A percentile compares a stretch with the other conserved stretches of the same genome.
These are phyloP conservation scores for Ochropleura leucogaster DNA, from an alignment of 2,888 invertebrate genomes.

Conservation along the genomic window DNA sequence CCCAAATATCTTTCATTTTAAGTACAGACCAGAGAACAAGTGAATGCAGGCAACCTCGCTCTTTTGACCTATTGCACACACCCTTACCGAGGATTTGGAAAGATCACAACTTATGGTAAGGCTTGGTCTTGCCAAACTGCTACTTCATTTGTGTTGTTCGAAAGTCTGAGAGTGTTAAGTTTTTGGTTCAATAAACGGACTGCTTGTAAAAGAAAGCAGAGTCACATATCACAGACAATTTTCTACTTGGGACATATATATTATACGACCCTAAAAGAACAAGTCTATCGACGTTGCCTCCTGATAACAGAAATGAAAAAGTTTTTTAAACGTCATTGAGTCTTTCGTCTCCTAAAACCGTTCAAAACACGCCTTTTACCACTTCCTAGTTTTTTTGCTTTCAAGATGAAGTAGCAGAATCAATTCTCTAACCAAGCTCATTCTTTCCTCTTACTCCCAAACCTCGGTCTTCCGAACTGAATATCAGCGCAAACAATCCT, in stretches of 20 bases:
- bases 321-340: not conserved
- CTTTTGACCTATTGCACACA: constrained; percentile 71
- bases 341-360: not conserved
- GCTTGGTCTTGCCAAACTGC: constrained; percentile 21
- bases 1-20: constrained; percentile 31
- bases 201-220: not conserved
- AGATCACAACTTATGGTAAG: constrained; percentile 51
- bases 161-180: not conserved
- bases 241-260: too few relatives aligned
- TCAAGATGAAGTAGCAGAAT: not conserved
- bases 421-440: not conserved
- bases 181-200: not conserved
- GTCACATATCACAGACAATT: too few relatives aligned
- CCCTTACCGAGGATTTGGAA: constrained; percentile 45
- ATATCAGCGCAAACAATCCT: not conserved
- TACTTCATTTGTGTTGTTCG: constrained; percentile 6
- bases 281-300: not conserved
- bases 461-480: not conserved
- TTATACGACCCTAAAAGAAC: not conserved
- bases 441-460: not conserved
- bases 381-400: not conserved
- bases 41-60: constrained; percentile 65
- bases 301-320: not conserved
- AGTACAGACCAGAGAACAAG: constrained; percentile 46
- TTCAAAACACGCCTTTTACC: not conserved